Base-by-base conservation (phyloP, 2,113 vertebrate species). In the Colaptes auratus region DNA sequence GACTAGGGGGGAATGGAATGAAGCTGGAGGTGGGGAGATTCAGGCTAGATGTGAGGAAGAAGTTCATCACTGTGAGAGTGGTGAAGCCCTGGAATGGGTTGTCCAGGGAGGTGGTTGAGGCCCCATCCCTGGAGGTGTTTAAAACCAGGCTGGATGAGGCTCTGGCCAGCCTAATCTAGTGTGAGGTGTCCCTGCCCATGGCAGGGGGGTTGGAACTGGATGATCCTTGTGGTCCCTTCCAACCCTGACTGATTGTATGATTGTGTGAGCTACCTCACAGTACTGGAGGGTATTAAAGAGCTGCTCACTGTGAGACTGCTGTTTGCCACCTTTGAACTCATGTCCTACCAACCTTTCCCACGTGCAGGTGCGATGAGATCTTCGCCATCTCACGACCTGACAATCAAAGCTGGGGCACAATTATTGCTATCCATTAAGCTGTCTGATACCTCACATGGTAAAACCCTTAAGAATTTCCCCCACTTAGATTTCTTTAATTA, bases 361-460 rank as follows among this genome's bases (percentile, higher is more conserved):
- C 24, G 28, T 74, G 33, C 69, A 80, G 2, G 1, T 75, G 76
- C 36, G 35, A 18, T 11, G 33, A 74, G 33, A 39, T 19, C 48
- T 81, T 88, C 69, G 7, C 30, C n/a, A 1, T 60, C 60, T 77
- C 69, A 60, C 73, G 74, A 64, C 11, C 82, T 80, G 52, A 48
- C 50, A 82, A 9, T 89, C 85, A 88, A 91, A 91, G 18, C 67
- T 77, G 53, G 33, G 35, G 36, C 60, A 64, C 60, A 64, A 10
- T 83, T 74, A 71, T 7, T 86, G 36, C 31, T 67, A 31, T 70
- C 44, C 76, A 83, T 95, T 91, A 91, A 86, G 61, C 48, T 96
- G 90, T 93, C 82, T 90, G 33, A 88, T 56, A 86, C 69, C 27
- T 90, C 74, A 36, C 61, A 48, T 67, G 28, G 71, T 93, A 86